These are phyloP conservation scores for Trachymyrmex cornetzi DNA, from an alignment of 1,140 invertebrate species.

Conservation along the genomic window DNA sequence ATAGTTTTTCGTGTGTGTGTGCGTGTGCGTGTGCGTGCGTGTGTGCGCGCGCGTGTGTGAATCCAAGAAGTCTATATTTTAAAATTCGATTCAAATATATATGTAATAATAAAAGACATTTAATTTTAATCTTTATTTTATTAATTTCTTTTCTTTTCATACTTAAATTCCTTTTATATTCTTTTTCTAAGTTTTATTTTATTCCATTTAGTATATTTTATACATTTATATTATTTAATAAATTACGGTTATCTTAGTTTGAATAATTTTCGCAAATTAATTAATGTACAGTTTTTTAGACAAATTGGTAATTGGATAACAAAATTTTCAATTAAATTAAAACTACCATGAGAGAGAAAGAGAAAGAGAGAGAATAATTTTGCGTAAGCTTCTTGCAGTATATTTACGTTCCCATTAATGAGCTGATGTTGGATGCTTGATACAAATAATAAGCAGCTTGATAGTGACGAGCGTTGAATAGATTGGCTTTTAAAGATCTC, in stretches of 20 bases:
- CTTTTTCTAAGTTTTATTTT: neutral
- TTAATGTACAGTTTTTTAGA: neutral
- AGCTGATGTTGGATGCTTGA: neutral
- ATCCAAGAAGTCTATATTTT: neutral
- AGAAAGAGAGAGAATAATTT: neutral
- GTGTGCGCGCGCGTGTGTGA: no score
- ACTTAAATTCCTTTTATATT: neutral
- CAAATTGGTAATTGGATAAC: neutral
- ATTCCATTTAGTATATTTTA: conserved; percentile 5
- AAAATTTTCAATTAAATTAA: conserved; percentile 10
- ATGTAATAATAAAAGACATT: neutral
- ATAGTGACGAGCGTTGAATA: conserved; percentile 36
- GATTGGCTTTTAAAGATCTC: conserved; percentile 27
- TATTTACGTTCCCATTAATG: conserved; percentile 18
- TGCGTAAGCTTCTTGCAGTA: neutral
- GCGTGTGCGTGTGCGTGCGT: no score
- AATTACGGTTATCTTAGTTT: conserved; percentile 6
- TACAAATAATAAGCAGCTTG: conserved; percentile 37
- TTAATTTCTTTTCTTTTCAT: neutral
- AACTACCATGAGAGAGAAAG: neutral
- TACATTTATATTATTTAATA: neutral
- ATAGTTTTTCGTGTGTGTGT: no score
- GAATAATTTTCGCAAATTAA: neutral
- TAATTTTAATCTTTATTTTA: neutral
- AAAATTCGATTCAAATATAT: neutral